A percentile compares a stretch with the other conserved stretches of the same genome.
These are phyloP conservation scores for Dicerorhinus sumatrensis DNA, from an alignment of 2,113 vertebrate genomes.

Conservation along the genomic window DNA sequence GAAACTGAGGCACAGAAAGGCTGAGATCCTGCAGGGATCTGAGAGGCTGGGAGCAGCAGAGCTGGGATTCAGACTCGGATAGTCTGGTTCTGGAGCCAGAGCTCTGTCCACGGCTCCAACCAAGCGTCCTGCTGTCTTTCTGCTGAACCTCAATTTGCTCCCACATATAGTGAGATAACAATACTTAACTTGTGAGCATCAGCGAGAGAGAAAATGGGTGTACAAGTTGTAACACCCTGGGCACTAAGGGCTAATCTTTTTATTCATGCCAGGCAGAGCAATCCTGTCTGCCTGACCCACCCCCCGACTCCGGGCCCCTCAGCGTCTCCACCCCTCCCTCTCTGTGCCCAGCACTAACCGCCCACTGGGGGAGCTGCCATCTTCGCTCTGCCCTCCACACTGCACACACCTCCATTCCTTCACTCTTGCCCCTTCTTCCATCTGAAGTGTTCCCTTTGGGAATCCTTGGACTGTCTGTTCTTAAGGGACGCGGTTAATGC, in stretches of 20 bases:
- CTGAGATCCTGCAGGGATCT: background rate
- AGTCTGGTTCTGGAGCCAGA: background rate
- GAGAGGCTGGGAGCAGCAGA: background rate
- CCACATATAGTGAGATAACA: too few relatives aligned
- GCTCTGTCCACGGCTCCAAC: background rate
- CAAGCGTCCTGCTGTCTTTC: background rate
- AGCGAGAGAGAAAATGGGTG: background rate
- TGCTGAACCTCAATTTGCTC: background rate
- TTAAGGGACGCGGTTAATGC: too few relatives aligned
- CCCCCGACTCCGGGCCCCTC: background rate
- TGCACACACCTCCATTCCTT: fast-evolving
- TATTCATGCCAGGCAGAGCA: background rate
- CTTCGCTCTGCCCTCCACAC: background rate
- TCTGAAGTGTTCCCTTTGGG: background rate
- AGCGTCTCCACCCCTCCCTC: fast-evolving
- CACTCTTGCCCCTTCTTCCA: background rate
- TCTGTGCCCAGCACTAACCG: background rate
- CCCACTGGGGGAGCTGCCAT: background rate
- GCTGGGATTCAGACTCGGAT: background rate
- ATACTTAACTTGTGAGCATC: too few relatives aligned
- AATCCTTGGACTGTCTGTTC: background rate
- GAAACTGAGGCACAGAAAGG: background rate
- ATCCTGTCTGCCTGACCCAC: background rate
- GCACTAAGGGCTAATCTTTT: background rate
- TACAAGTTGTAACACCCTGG: background rate